These are phyloP conservation scores for Strigops habroptila DNA, from an alignment of 2,113 vertebrate species.

Conservation along the genomic window DNA sequence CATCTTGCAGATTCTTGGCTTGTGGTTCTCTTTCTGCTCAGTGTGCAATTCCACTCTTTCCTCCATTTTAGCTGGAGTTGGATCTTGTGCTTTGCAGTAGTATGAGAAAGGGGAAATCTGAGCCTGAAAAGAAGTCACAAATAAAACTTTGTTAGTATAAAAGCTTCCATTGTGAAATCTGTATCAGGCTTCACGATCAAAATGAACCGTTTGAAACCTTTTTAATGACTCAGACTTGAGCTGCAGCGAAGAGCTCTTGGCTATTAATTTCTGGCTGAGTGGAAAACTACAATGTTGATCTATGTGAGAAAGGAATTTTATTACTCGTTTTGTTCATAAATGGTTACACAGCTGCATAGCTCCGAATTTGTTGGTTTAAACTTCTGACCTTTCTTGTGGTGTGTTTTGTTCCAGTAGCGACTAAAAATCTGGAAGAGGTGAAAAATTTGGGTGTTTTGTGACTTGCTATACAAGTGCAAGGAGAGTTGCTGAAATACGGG, in stretches of 20 bases:
- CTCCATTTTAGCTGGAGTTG: not conserved
- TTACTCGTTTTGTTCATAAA: not conserved
- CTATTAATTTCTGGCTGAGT: not conserved
- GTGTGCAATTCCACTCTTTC: not conserved
- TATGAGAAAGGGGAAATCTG: constrained; percentile 83
- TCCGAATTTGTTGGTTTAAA: not conserved
- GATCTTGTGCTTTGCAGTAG: constrained; percentile 71
- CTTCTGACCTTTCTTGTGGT: not conserved
- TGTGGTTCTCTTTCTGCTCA: constrained; percentile 59
- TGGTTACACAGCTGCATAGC: rapidly evolving
- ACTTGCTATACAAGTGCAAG: not conserved
- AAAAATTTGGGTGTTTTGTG: not conserved
- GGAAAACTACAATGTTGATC: not conserved
- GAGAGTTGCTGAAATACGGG: not conserved
- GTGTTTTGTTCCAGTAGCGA: not conserved
- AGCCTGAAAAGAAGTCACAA: constrained; percentile 72
- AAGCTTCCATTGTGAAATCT: not conserved
- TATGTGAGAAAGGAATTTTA: not conserved
- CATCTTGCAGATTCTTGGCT: constrained; percentile 87
- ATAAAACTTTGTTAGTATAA: not conserved
- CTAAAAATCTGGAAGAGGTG: not conserved
- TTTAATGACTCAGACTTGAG: not conserved
- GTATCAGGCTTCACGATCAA: not conserved
- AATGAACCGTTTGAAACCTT: not conserved
- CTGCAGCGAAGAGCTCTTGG: not conserved